Evolutionary conservation across 2,888 invertebrate species (phyloP), one percentile per base, ranked within the genome.

Genomic region (Calliphora vomitoria): DNA sequence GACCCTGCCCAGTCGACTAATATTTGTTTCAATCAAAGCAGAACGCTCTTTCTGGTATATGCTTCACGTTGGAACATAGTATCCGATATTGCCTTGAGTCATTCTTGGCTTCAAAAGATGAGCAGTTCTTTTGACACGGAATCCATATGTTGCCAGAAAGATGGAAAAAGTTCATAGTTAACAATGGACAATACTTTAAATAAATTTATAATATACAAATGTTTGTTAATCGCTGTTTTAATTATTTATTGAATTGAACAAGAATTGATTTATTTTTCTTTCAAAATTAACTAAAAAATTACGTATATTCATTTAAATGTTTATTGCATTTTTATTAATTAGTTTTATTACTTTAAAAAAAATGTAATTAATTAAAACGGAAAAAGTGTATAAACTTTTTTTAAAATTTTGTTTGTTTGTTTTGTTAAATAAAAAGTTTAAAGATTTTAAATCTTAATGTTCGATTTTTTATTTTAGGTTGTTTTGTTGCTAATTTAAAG

Each of bases 401-500:
- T 74, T 69, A 68, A 74, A 79, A 82, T 25, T 25, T 35, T 35
- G 0, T 5, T 35, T 35, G 35, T 35, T 35, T 35, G 35, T 64
- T 82, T 82, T 74, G 1, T 74, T 53, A 86, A 72, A 78, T 83
- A 85, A 83, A 86, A 88, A 4, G 35, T 84, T 62, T 44, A 62
- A 87, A 84, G 86, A 88, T 69, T 79, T 78, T 68, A 81, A 88
- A 89, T 72, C 87, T 89, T 86, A 82, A 72, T 81, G 20, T 75
- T 75, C 69, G 80, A 66, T 66, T 82, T 82, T n/a, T 41, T 64
- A 38, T 31, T 60, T n/a, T 79, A 58, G 3, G 15, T 11, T 50
- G 18, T 47, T 6, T 41, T 44, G n/a, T 18, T 55, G 44, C 62
- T 84, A 71, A 50, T 38, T 71, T 64, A 72, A 75, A 85, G 69